Percentiles rank a stretch among this genome's conserved stretches.
Conservation (phyloP, 2,113 vertebrate species). For the Barnardius zonarius region DNA sequence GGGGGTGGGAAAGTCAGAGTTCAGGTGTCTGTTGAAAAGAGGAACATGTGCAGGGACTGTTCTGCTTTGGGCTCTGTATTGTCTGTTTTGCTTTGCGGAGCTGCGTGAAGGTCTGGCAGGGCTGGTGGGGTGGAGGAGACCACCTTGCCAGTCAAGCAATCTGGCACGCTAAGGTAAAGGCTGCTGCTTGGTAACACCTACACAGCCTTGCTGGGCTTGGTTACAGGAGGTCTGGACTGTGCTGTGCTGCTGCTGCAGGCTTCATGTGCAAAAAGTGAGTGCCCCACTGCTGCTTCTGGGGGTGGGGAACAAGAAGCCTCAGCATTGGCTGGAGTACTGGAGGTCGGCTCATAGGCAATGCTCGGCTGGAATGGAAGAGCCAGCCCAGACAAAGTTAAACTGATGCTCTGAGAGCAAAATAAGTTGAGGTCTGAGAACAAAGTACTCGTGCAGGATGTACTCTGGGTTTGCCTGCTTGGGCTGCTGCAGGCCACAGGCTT, state of each 20-base stretch:
- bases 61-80: constrained; percentile 57
- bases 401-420: neutral
- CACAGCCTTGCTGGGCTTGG: neutral
- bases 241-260: neutral
- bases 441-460: neutral
- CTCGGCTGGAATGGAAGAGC: neutral
- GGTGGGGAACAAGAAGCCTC: neutral
- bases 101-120: neutral
- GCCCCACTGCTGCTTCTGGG: neutral
- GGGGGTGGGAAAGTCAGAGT: neutral
- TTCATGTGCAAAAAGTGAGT: neutral
- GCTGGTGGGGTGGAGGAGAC: neutral
- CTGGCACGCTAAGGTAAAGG: neutral
- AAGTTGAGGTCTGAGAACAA: neutral
- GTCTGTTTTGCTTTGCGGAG: neutral
- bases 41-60: neutral
- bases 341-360: neutral
- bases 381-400: neutral
- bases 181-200: neutral
- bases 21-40: neutral
- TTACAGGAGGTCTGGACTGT: neutral
- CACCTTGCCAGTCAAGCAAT: neutral
- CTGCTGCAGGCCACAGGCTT: neutral
- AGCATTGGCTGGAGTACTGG: neutral
- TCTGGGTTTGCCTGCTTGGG: neutral